Evolutionary conservation across 2,113 vertebrate species (phyloP), one percentile per base, ranked within the genome.

Genomic region (Tychaedon coryphoeus): DNA sequence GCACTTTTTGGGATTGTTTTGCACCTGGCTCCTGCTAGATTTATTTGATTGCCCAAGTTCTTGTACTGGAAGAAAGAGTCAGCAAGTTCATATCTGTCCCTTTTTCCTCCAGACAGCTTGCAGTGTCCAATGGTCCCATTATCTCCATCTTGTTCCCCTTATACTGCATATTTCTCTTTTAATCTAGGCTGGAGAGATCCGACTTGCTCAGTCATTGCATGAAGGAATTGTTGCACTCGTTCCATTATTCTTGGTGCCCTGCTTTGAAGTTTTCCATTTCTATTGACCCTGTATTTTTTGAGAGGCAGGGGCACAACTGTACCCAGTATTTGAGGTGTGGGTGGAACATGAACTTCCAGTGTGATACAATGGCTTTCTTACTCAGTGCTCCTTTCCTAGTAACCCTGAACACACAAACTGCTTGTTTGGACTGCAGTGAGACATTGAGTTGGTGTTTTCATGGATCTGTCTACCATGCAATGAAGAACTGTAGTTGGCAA

Each of bases 81-180:
- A 88, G 11, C 25, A 56, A 43, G 19, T 61, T 83, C 22, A 26
- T 56, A 8, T 86, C 54, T 83, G 31, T 69, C 57, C 10, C 48
- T 51, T 33, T 91, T 13, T 71, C 5, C 18, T 88, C 36, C 50
- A 72, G 33, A 62, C n/a, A 82, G 0, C 13, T 64, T 5, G 7
- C 15, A 13, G 14, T 71, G 53, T 81, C 7, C 0, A 0, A 31
- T 0, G 0, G 6, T 76, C 36, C 20, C 1, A 0, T 53, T 74
- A 19, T 58, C 18, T 69, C 54, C 1, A 0, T 86, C 22, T 66
- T 77, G 42, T 84, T 47, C 24, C 43, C 28, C 6, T 5, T 65
- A 17, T 25, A 16, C 64, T 1, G 3, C 8, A 1, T 75, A 64
- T 24, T 91, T 71, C 31, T 72, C 31, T 64, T 45, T 47, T 77